Base-by-base conservation (phyloP, 2,797 vertebrate genomes). In the Fringilla coelebs region DNA sequence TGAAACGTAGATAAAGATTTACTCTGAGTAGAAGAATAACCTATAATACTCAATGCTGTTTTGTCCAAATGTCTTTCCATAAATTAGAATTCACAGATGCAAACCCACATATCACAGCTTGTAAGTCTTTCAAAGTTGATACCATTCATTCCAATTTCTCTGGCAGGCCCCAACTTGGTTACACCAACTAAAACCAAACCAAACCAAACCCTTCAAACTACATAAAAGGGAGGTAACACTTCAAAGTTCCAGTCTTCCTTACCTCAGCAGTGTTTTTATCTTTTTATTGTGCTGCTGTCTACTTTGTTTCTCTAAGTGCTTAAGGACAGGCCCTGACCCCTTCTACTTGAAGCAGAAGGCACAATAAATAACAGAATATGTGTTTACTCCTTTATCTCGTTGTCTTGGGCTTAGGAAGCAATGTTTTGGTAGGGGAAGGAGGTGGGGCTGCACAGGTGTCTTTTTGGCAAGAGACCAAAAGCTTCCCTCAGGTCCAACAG, bases 401-500 rank as follows among this genome's bases (percentile, higher is more conserved):
- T 62, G 3, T 31, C 20, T 75, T 61, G 6, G 18, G 21, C 11
- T 49, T 72, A 31, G 1, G 0, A 19, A 28, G 3, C 10, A 76
- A 63, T 13, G 24, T 36, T 76, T 79, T 67, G 17, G 26, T 15
- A 60, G 26, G 15, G 43, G 17, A 20, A 10, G 17, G 40, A 41
- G 16, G 11, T 1, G n/a, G 55, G n/a, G 10, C 55, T 34, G 15
- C 55, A 49, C 9, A 49, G 15, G 26, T 10, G 15, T 34, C n/a
- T 25, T 34, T 21, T 31, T 45, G 40, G 15, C 5, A 77, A 21
- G 38, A 11, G 12, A 15, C 5, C 13, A 71, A 20, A 62, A 66
- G 0, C 21, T 34, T 77, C 7, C 4, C 4, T n/a, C 2, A 8
- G 17, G 13, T 62, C 20, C 3, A 2, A 17, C 1, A 71, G 20